A percentile compares a stretch with the other conserved stretches of the same genome.
These are phyloP conservation scores for Molothrus ater DNA, from an alignment of 2,797 vertebrate species.

Conservation along the genomic window DNA sequence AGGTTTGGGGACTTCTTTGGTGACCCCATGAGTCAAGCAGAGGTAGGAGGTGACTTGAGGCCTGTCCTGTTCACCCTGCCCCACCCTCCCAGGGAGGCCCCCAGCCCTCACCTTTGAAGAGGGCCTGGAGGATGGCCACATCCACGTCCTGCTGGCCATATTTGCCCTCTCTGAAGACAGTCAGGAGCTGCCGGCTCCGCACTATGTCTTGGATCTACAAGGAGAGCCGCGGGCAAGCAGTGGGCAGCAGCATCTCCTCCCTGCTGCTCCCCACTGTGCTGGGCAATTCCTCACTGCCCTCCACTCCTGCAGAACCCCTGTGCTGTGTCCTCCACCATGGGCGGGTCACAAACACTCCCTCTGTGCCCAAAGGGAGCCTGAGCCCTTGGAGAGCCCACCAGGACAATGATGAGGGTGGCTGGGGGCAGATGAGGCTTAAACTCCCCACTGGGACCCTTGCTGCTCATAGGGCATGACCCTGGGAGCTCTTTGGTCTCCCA, in stretches of 20 bases:
- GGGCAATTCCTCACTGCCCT: neutral
- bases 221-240: neutral
- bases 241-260: neutral
- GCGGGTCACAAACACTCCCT: neutral
- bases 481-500: neutral
- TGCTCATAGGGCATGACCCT: neutral
- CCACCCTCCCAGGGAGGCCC: neutral
- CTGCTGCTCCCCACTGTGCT: neutral
- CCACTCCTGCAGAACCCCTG: neutral
- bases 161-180: constrained; percentile 87
- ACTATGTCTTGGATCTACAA: constrained; percentile 94
- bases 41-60: neutral
- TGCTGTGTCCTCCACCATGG: neutral
- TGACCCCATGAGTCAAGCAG: neutral
- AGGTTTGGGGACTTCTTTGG: neutral
- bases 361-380: neutral
- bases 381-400: neutral
- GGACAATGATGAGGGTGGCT: neutral
- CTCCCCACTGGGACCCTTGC: accelerated
- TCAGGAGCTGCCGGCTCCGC: constrained; percentile 84
- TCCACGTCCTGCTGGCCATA: constrained; percentile 88
- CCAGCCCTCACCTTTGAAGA: constrained; percentile 88
- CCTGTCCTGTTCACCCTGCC: neutral
- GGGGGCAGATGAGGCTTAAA: neutral
- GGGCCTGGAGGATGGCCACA: constrained; percentile 92